Base-by-base conservation (phyloP, 1,140 invertebrate species). In the Pseudomyrmex gracilis region DNA sequence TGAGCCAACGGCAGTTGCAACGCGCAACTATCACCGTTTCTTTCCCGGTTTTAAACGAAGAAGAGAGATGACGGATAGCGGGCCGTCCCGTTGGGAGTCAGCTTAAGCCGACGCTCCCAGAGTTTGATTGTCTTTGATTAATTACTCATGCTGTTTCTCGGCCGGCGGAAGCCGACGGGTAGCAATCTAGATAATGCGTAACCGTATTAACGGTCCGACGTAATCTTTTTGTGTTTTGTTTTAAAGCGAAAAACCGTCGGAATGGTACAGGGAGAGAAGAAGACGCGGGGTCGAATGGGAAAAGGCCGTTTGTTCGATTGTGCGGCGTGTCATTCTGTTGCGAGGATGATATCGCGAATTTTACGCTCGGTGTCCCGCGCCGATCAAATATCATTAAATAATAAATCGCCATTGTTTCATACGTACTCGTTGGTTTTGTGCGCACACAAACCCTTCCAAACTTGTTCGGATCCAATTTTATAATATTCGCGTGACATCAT, bases 41-140 rank as follows among this genome's bases (percentile, higher is more conserved):
- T 71, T 85, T 84, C 61, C 20, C 47, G 58, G 57, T 89, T 90
- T 86, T 77, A 87, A 88, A 47, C 83, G 74, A 53, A 49, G 71
- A 71, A 58, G 74, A 86, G 67, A 89, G 90, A 92, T 90, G 90
- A 90, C 88, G 86, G 87, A 90, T 91, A 89, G 82, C 68, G 86
- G 82, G 77, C 71, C 87, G 90, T 91, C 84, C 70, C 87, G 89
- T 94, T 94, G 90, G 87, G 92, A 93, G 92, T 93, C 74, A 61
- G 84, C 63, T 68, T 24, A 63, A 88, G 73, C 47, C 71, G 74
- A 85, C 86, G 90, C 92, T 94, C 93, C 93, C 94, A 93, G 91
- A 91, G 87, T 94, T 93, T 94, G 93, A 94, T 93, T 94, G 93
- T 94, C 92, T 93, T 91, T 94, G 93, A 94, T 94, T 93, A 93